Percentiles rank a stretch among this genome's conserved stretches.
Conservation (phyloP, 2,888 invertebrate species). For the Oscheius sp. region DNA sequence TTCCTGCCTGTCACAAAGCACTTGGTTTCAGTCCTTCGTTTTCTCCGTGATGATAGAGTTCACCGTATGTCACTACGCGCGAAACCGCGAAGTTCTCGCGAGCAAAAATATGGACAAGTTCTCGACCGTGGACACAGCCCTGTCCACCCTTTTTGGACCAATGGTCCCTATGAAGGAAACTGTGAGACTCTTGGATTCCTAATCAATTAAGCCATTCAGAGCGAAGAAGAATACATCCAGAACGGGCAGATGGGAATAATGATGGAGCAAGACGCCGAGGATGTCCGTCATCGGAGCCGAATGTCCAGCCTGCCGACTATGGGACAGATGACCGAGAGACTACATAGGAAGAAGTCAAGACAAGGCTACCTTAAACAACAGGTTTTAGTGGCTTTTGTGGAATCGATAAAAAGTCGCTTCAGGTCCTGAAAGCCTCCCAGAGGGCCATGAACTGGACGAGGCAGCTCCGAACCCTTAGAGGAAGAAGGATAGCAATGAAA, state of each 20-base stretch:
- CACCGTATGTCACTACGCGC: slow-evolving; percentile 66
- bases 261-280: slow-evolving; percentile 46
- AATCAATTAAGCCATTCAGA: background rate
- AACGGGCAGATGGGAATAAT: slow-evolving; percentile 55
- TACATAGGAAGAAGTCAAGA: slow-evolving; percentile 41
- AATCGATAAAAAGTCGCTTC: slow-evolving; percentile 51
- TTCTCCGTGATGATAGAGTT: slow-evolving; percentile 73
- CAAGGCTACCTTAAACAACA: slow-evolving; percentile 52
- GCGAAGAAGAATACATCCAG: slow-evolving; percentile 62
- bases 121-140: slow-evolving; percentile 68
- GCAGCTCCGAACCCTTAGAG: slow-evolving; percentile 64
- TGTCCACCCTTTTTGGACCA: slow-evolving; percentile 70
- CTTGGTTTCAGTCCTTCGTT: slow-evolving; percentile 61
- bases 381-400: slow-evolving; percentile 43
- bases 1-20: background rate
- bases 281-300: slow-evolving; percentile 55
- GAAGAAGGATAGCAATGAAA: slow-evolving; percentile 66
- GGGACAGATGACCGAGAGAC: slow-evolving; percentile 45
- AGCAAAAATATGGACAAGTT: slow-evolving; percentile 56
- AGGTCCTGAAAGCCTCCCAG: slow-evolving; percentile 62
- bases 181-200: background rate
- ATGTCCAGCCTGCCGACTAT: slow-evolving; percentile 49
- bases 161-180: slow-evolving; percentile 37
- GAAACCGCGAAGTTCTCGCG: slow-evolving; percentile 64
- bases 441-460: slow-evolving; percentile 67